Conservation (phyloP, 2,888 invertebrate species). For the Ichneumoninae sp. region DNA sequence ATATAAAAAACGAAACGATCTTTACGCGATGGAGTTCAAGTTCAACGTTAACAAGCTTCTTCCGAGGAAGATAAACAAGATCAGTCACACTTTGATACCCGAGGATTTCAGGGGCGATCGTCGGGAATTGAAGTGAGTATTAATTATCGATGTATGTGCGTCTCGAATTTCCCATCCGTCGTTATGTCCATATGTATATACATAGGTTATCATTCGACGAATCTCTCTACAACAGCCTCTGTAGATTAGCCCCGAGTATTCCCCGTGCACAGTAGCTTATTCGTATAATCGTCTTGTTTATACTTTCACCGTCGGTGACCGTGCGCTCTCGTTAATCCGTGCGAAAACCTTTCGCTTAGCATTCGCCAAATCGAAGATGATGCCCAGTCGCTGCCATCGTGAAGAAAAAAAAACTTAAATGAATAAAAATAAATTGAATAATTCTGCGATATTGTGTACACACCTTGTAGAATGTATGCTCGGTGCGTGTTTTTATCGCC, state of each 20-base stretch:
- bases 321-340: not conserved
- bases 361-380: conserved; percentile 2
- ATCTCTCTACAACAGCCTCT: not conserved
- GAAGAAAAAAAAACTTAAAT: not conserved
- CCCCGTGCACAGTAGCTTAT: conserved; percentile 23
- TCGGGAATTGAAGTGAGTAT: conserved; percentile 80
- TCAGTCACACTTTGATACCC: conserved; percentile 80
- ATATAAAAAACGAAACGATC: not conserved
- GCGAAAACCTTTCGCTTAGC: conserved; percentile 19
- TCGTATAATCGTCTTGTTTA: conserved; percentile 30
- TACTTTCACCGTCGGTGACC: conserved; percentile 31
- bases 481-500: conserved; percentile 16
- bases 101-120: conserved; percentile 82
- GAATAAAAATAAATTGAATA: no score
- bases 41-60: conserved; percentile 82
- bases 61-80: conserved; percentile 82
- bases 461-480: conserved; percentile 8
- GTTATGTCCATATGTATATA: not conserved
- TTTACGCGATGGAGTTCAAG: conserved; percentile 80
- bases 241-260: not conserved
- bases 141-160: not conserved
- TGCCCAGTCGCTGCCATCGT: not conserved
- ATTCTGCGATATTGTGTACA: not conserved
- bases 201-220: conserved; percentile 7
- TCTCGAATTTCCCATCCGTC: not conserved